Evolutionary conservation across 2,888 invertebrate species (phyloP).

Genomic region (Deilephila porcellus): DNA sequence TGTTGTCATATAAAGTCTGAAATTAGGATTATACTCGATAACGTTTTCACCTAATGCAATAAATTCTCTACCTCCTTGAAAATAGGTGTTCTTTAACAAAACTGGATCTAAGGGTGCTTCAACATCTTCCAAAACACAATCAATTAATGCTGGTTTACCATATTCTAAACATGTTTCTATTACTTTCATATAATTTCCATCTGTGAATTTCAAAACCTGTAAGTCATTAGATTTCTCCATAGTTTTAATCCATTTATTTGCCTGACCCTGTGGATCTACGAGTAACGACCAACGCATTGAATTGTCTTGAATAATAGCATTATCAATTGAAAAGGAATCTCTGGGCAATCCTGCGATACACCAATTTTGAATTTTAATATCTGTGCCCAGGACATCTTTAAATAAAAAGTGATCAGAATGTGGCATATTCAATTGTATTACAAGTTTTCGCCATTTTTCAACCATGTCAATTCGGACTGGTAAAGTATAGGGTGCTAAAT

Average conservation of each 20-base stretch:
- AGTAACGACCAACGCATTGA: slow-evolving; percentile 92
- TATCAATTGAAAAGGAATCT: slow-evolving; percentile 93
- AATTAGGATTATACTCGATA: slow-evolving; percentile 90
- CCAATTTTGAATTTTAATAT: slow-evolving; percentile 95
- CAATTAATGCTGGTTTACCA: slow-evolving; percentile 91
- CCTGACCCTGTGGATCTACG: slow-evolving; percentile 94
- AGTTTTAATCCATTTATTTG: slow-evolving; percentile 93
- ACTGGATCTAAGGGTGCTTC: slow-evolving; percentile 92
- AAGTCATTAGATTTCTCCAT: slow-evolving; percentile 91
- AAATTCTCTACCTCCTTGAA: slow-evolving; percentile 89
- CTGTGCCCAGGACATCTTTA: slow-evolving; percentile 90
- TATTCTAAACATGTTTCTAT: slow-evolving; percentile 90
- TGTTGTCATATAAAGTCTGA: slow-evolving; percentile 92
- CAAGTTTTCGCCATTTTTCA: slow-evolving; percentile 89
- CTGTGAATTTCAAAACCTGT: slow-evolving; percentile 89
- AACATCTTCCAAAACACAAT: slow-evolving; percentile 90
- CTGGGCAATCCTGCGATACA: slow-evolving; percentile 92
- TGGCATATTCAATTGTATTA: slow-evolving; percentile 89
- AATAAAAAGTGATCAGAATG: slow-evolving; percentile 90
- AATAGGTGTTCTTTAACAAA: slow-evolving; percentile 89
- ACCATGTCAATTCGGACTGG: slow-evolving; percentile 86
- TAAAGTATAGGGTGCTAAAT: slow-evolving; percentile 93
- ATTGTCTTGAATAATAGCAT: slow-evolving; percentile 92
- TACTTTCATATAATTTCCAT: slow-evolving; percentile 90
- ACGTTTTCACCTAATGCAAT: slow-evolving; percentile 92